A percentile compares a stretch with the other conserved stretches of the same genome.
phyloP scores from a whole-genome alignment of 2,797 vertebrate genomes.

The Hapalemur alaotrensis region DNA sequence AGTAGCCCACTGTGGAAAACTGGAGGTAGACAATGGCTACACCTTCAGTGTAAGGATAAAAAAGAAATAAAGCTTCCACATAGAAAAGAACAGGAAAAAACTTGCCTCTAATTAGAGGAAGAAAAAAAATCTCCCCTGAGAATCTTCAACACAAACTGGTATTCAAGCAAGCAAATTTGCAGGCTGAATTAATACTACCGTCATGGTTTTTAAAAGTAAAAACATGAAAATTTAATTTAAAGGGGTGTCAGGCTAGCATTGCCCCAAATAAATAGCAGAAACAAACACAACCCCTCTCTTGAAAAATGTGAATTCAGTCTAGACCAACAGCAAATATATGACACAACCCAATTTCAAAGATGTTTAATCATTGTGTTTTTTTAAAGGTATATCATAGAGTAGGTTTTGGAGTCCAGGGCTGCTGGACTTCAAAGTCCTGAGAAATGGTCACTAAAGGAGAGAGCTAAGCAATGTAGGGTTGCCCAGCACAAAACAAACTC shows the following conservation, averaged over 20 bases:
- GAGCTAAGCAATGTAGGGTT: not conserved
- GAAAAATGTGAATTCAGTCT: not conserved
- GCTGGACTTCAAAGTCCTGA: not conserved
- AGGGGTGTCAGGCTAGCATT: not conserved
- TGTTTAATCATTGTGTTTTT: not conserved
- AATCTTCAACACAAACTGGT: not conserved
- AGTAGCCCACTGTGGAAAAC: not conserved
- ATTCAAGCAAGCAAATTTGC: conserved; percentile 9
- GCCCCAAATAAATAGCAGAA: not conserved
- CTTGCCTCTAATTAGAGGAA: conserved; percentile 8
- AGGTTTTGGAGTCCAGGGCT: not conserved
- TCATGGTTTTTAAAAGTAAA: conserved; percentile 6
- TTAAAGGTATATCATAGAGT: not conserved
- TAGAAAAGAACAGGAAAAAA: not conserved
- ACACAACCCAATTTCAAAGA: not conserved
- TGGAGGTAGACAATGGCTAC: not conserved
- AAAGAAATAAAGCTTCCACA: not conserved
- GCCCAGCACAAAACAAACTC: not conserved
- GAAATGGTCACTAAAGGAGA: not conserved
- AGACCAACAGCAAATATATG: not conserved
- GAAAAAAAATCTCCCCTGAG: not conserved
- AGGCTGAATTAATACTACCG: conserved; percentile 37
- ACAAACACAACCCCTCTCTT: not conserved
- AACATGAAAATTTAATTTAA: conserved; percentile 35
- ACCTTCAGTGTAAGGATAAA: not conserved